Percentiles rank a stretch among this genome's conserved stretches.
These are phyloP conservation scores for Poecilia picta DNA, from an alignment of 2,797 vertebrate species.

Conservation along the genomic window DNA sequence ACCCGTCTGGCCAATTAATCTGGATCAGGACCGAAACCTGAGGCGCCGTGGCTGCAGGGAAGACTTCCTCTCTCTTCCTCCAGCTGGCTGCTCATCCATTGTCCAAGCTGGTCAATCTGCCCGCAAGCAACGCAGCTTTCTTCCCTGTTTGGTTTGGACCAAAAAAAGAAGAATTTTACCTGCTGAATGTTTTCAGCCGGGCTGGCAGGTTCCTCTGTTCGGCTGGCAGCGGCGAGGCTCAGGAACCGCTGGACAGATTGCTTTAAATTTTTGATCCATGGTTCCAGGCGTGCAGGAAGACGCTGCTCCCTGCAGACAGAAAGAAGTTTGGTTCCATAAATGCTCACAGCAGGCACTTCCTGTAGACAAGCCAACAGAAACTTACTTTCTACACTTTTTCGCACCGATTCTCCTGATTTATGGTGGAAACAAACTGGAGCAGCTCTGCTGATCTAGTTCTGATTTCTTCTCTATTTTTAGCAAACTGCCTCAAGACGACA, in stretches of 20 bases:
- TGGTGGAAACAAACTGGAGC: not conserved
- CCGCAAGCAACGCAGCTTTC: constrained; percentile 21
- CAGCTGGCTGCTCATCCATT: constrained; percentile 49
- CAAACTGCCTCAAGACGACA: not conserved
- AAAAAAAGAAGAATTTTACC: constrained; percentile 1
- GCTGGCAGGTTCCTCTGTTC: constrained; percentile 1
- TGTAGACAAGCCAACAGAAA: not conserved
- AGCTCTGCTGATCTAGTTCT: not conserved
- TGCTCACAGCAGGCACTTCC: not conserved
- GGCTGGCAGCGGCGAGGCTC: not conserved
- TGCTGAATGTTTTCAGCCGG: not conserved
- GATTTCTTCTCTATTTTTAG: not conserved
- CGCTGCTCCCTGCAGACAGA: not conserved
- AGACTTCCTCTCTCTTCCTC: constrained; percentile 46
- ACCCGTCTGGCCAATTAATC: constrained; percentile 62
- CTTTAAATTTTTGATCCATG: not conserved
- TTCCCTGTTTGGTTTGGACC: constrained; percentile 12
- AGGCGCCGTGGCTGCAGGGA: constrained; percentile 38
- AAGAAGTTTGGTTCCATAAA: not conserved
- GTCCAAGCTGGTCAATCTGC: constrained; percentile 31
- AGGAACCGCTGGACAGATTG: constrained; percentile 6
- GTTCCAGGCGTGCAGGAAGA: not conserved
- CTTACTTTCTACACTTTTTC: not conserved
- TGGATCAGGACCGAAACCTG: constrained; percentile 45
- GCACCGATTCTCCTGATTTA: not conserved